Evolutionary conservation across 2,888 invertebrate genomes (phyloP), one percentile per base, ranked within the genome.

Genomic region (Drosophila borborema): DNA sequence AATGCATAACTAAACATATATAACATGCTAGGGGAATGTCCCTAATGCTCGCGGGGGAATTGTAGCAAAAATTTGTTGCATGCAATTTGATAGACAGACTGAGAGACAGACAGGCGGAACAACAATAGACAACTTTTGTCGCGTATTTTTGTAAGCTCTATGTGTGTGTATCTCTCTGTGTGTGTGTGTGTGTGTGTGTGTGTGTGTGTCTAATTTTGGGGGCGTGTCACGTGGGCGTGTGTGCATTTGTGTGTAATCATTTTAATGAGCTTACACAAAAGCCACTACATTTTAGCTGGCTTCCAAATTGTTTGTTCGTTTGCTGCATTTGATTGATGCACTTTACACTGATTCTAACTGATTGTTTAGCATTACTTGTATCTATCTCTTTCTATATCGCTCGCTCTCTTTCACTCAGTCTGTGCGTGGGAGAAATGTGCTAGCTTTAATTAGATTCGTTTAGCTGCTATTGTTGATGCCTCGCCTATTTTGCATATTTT

Each of bases 211-310:
- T 56, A 45, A 56, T 55, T 68, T 64, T 55, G 31, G 36, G 59
- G 82, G 79, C 49, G 74, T 78, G 79, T 31, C 59, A 23, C 12
- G 23, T 36, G 53, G 53, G 54, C 54, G 38, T 38, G 73, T 53
- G 68, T 64, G 67, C 76, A 70, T 69, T 81, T 65, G 80, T 70
- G 65, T 68, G 71, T 72, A 88, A 86, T 84, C 81, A 74, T 72
- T 90, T 89, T 90, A 85, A 85, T 90, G 89, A 85, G 89, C 81
- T 80, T 71, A 72, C 86, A 80, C 84, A 86, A 82, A 82, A 86
- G 80, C 77, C 80, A 83, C 77, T 86, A 58, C 83, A 66, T 81
- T 75, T 64, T 70, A 65, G 72, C 61, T 66, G 31, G 23, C 61
- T 74, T 63, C 36, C 55, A 70, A 81, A 63, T 72, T 66, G 67